phyloP scores from a whole-genome alignment of 2,113 vertebrate species.

The Bothrops jararaca region DNA sequence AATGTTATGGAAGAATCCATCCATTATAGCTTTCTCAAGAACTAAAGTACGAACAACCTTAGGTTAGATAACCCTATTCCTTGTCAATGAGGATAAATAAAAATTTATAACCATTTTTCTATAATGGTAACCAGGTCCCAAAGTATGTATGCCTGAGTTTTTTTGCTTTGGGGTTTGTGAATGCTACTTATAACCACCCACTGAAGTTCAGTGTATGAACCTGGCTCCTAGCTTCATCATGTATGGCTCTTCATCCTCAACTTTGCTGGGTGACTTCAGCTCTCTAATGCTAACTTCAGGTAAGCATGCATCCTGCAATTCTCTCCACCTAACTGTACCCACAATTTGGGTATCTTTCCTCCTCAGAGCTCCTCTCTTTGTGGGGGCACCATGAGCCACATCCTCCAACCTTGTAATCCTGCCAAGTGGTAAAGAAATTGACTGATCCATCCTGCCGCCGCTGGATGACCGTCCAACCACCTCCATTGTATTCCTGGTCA shows the following conservation, averaged over 20 bases:
- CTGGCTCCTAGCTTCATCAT: neutral
- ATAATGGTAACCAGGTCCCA: neutral
- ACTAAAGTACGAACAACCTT: neutral
- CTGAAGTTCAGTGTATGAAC: neutral
- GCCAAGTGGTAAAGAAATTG: conserved; percentile 89
- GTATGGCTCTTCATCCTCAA: neutral
- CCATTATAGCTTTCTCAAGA: neutral
- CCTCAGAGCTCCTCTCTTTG: neutral
- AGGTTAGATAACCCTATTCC: neutral
- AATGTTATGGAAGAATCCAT: neutral
- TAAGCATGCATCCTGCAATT: neutral
- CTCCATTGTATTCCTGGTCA: conserved; percentile 76
- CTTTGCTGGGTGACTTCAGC: neutral
- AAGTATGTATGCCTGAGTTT: neutral
- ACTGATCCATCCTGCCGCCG: conserved; percentile 85
- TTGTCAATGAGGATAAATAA: neutral
- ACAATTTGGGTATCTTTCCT: neutral
- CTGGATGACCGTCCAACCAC: conserved; percentile 89
- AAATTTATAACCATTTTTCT: neutral
- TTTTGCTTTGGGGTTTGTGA: neutral
- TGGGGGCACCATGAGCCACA: neutral
- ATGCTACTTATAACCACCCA: neutral
- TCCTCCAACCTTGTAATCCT: conserved; percentile 76
- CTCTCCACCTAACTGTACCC: neutral
- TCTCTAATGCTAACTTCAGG: neutral